Evolutionary conservation across 2,797 vertebrate species (phyloP).

Genomic region (Kryptopterus vitreolus): DNA sequence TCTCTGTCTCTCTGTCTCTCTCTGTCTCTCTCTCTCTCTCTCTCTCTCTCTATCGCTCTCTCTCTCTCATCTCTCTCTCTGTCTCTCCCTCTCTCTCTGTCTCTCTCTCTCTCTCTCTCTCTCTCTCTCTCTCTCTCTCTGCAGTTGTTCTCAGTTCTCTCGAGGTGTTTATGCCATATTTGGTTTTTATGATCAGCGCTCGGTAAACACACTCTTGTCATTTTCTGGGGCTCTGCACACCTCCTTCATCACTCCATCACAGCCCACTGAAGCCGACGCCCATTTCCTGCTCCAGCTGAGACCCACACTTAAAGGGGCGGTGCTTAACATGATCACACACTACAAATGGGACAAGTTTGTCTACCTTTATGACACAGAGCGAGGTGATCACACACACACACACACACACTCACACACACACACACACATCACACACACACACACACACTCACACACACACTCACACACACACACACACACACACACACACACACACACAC

Average conservation of each 20-base stretch:
- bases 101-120: slow-evolving; percentile 49
- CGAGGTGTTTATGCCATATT: slow-evolving; percentile 97
- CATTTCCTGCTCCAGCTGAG: slow-evolving; percentile 99
- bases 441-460: not conserved
- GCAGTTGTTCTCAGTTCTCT: slow-evolving; percentile 98
- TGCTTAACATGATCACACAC: slow-evolving; percentile 87
- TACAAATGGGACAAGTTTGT: slow-evolving; percentile 98
- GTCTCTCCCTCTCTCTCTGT: slow-evolving; percentile 13
- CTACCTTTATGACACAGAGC: slow-evolving; percentile 96
- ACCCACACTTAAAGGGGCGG: slow-evolving; percentile 84
- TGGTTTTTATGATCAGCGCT: slow-evolving; percentile 98
- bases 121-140: slow-evolving; percentile 60
- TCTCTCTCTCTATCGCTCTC: slow-evolving; percentile 40
- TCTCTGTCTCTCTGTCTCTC: slow-evolving; percentile 57
- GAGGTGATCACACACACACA: slow-evolving; percentile 79
- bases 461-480: slow-evolving; percentile 19
- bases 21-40: slow-evolving; percentile 58
- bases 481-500: slow-evolving; percentile 3
- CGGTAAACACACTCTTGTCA: slow-evolving; percentile 97
- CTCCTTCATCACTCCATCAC: slow-evolving; percentile 96
- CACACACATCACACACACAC: not conserved
- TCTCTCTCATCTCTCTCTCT: too few relatives aligned
- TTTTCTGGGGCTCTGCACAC: slow-evolving; percentile 98
- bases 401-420: slow-evolving; percentile 11
- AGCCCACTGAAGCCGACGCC: slow-evolving; percentile 91